Conservation (phyloP, 1,140 invertebrate genomes). For the Philopotamus ludificatus region DNA sequence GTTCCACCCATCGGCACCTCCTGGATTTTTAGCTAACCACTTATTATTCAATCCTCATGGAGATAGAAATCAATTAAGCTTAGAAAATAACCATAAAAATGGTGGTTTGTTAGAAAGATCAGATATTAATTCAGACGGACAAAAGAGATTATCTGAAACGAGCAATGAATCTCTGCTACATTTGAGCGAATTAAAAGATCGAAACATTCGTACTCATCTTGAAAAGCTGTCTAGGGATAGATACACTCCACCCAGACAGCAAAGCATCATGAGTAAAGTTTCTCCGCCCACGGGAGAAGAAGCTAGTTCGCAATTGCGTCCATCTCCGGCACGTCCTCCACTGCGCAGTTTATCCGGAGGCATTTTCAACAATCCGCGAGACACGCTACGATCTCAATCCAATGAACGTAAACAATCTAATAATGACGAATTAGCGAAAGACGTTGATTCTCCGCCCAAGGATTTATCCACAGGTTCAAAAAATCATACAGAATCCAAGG, state of each 20-base stretch:
- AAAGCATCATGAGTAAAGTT: constrained; percentile 55
- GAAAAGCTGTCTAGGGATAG: constrained; percentile 43
- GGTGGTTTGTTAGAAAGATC: constrained; percentile 14
- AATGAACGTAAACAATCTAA: constrained; percentile 31
- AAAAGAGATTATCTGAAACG: constrained; percentile 24
- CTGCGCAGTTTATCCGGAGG: constrained; percentile 47
- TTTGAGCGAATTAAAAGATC: constrained; percentile 26
- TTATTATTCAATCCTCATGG: constrained; percentile 55
- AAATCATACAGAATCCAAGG: constrained; percentile 15
- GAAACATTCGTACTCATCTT: constrained; percentile 32
- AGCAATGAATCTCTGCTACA: constrained; percentile 13
- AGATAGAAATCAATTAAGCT: constrained; percentile 44
- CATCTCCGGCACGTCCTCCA: constrained; percentile 62
- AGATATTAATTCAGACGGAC: constrained; percentile 21
- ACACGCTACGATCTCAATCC: constrained; percentile 40
- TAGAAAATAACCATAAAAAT: constrained; percentile 33
- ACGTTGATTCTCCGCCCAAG: constrained; percentile 48
- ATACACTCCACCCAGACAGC: constrained; percentile 47
- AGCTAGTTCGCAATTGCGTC: constrained; percentile 60
- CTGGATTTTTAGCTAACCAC: constrained; percentile 57
- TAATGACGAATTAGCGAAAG: constrained; percentile 38
- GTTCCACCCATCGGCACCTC: constrained; percentile 56
- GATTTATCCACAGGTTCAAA: constrained; percentile 48
- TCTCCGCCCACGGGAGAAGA: constrained; percentile 67
- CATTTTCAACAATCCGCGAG: constrained; percentile 49